Conservation (phyloP, 2,888 invertebrate species). For the Drosophila pseudotalamancana region DNA sequence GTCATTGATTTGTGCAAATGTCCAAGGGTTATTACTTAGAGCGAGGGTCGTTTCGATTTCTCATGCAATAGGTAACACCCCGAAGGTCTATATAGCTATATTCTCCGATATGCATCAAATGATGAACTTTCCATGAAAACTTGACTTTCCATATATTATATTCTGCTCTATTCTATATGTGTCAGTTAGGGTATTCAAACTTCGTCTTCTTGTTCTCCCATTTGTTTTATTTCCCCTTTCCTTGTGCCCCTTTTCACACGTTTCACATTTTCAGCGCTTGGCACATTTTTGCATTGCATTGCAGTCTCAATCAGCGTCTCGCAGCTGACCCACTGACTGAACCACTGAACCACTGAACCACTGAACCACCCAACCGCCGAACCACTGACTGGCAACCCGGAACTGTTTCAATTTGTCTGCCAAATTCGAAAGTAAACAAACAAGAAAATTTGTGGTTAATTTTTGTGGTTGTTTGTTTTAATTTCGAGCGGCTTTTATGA, state of each 20-base stretch:
- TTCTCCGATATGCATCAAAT: too few species aligned
- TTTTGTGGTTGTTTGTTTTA: conserved; percentile 20
- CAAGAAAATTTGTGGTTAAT: conserved; percentile 11
- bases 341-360: conserved; percentile 9
- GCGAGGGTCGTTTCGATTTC: too few species aligned
- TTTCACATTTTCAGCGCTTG: conserved; percentile 22
- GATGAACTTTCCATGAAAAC: too few species aligned
- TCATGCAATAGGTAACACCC: not conserved
- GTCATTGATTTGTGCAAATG: conserved; percentile 54
- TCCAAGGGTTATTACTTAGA: conserved; percentile 6
- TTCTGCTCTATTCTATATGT: too few species aligned
- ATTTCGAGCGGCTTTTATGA: conserved; percentile 33
- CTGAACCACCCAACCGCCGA: conserved; percentile 5
- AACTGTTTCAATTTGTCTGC: not conserved
- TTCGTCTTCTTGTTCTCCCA: not conserved
- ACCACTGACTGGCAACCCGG: conserved; percentile 11
- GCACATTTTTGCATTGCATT: conserved; percentile 18
- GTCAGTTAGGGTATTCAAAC: not conserved
- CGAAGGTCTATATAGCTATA: not conserved
- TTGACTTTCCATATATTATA: not conserved
- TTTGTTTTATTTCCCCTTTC: not conserved
- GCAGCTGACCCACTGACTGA: conserved; percentile 8
- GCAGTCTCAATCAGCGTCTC: conserved; percentile 4
- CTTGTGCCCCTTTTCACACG: not conserved
- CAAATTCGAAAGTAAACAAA: conserved; percentile 13